Conservation (phyloP, 2,797 vertebrate species). For the Rhabdomys pumilio region DNA sequence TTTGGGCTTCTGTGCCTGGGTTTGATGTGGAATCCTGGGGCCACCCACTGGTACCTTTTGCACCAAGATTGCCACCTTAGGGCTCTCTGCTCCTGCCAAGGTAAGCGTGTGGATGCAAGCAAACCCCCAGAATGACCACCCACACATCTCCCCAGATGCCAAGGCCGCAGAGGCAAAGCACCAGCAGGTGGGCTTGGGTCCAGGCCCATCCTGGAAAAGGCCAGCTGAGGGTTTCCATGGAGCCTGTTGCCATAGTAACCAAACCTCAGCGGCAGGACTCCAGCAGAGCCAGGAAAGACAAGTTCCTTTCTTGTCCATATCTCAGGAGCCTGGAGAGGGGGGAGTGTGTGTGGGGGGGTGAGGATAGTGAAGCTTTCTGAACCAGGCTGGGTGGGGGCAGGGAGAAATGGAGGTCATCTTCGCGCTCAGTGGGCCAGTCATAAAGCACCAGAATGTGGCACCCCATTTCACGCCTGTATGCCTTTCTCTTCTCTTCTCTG, state of each 20-base stretch:
- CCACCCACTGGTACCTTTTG: rapidly evolving
- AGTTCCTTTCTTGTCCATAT: slow-evolving; percentile 83
- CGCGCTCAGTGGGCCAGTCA: not conserved
- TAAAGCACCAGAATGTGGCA: slow-evolving; percentile 8
- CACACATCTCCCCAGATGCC: slow-evolving; percentile 27
- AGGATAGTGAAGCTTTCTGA: slow-evolving; percentile 80
- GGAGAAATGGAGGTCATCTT: slow-evolving; percentile 66
- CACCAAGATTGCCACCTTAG: not conserved
- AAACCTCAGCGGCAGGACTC: slow-evolving; percentile 84
- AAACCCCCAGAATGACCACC: slow-evolving; percentile 14
- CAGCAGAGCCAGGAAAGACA: slow-evolving; percentile 83
- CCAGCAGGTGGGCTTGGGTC: slow-evolving; percentile 82
- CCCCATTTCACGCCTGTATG: slow-evolving; percentile 70
- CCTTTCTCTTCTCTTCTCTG: slow-evolving; percentile 1
- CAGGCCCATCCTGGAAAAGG: slow-evolving; percentile 83
- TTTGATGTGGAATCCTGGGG: not conserved
- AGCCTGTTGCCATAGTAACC: slow-evolving; percentile 78
- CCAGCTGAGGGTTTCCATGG: slow-evolving; percentile 81
- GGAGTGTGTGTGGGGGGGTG: not conserved
- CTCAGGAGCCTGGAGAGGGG: slow-evolving; percentile 76
- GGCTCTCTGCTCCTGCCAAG: not conserved
- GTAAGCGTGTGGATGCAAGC: not conserved
- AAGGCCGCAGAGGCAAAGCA: slow-evolving; percentile 18
- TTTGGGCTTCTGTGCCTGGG: not conserved
- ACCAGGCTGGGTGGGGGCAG: slow-evolving; percentile 39